Evolutionary conservation across 1,140 invertebrate species (phyloP).

Genomic region (Achatina immaculata): DNA sequence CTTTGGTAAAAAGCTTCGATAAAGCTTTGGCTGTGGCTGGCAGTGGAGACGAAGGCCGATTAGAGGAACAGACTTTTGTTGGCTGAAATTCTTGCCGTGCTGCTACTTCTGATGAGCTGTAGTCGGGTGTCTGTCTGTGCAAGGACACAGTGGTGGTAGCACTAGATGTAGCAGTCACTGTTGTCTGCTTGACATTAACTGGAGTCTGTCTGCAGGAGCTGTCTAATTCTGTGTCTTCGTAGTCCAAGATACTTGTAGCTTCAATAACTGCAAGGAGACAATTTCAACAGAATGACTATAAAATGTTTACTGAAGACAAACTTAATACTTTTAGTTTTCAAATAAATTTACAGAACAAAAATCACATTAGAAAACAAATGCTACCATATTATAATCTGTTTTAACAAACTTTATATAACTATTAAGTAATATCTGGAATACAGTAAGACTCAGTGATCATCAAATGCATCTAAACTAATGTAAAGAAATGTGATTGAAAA

Average conservation of each 20-base stretch:
- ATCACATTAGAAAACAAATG: too few species aligned
- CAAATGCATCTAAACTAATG: too few species aligned
- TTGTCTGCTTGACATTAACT: neutral
- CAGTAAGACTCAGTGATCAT: too few species aligned
- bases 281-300: too few species aligned
- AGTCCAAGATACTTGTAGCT: conserved; percentile 50
- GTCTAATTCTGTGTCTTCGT: conserved; percentile 35
- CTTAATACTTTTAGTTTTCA: too few species aligned
- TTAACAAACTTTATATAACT: neutral
- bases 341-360: too few species aligned
- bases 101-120: neutral
- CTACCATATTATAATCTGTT: neutral
- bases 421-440: too few species aligned
- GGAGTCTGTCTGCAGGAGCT: conserved; percentile 22
- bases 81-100: neutral
- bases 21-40: conserved; percentile 13
- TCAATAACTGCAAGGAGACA: conserved; percentile 54
- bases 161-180: neutral
- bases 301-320: too few species aligned
- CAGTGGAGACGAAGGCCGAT: neutral
- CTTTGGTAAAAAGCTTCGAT: conserved; percentile 30
- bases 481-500: too few species aligned
- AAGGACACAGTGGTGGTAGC: neutral
- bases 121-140: neutral
- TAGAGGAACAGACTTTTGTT: neutral